Conservation (phyloP, 1,140 invertebrate species). For the Eriocheir sinensis region DNA sequence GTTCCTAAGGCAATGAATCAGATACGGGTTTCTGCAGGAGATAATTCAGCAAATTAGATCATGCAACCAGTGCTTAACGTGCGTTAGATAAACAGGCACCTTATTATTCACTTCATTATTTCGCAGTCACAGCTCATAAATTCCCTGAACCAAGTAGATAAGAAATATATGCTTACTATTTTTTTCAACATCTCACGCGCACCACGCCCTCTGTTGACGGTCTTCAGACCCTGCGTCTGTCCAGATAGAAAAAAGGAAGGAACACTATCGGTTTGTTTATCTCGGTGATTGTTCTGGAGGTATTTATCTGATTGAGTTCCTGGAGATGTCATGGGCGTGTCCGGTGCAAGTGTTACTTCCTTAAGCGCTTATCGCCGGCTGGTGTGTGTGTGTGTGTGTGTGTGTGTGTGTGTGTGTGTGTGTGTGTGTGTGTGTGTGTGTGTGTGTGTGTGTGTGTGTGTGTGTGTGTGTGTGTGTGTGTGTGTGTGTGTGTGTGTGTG, state of each 20-base stretch:
- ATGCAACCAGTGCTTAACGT: not conserved
- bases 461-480: not conserved
- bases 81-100: conserved; percentile 11
- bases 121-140: conserved; percentile 6
- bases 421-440: not conserved
- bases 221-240: not conserved
- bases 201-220: not conserved
- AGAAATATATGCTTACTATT: not conserved
- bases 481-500: not conserved
- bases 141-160: not conserved
- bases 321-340: not conserved
- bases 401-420: conserved; percentile 19
- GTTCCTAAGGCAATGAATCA: not conserved
- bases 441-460: not conserved
- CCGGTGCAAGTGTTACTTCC: not conserved
- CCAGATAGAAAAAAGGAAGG: not conserved
- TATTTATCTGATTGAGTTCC: conserved; percentile 5
- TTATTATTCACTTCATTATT: not conserved
- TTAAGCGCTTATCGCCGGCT: not conserved
- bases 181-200: not conserved
- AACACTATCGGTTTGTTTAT: not conserved
- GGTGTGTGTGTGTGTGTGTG: not conserved
- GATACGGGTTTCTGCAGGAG: not conserved
- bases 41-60: conserved; percentile 6
- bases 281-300: not conserved